Percentiles rank a stretch among this genome's conserved stretches.
Conservation (phyloP, 2,888 invertebrate genomes). For the Allophyes oxyacanthae region DNA sequence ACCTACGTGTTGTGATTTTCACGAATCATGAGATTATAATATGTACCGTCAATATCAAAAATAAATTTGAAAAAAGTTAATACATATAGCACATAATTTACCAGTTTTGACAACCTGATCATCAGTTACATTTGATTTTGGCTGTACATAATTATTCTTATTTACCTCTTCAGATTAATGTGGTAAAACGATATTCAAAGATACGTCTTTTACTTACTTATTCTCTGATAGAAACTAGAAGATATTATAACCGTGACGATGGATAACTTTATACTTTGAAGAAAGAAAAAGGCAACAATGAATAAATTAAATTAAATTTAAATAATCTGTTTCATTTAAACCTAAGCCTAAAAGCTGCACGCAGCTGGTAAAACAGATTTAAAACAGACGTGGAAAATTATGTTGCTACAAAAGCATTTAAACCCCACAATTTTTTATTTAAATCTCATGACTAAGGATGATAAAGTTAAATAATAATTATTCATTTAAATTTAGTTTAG, state of each 20-base stretch:
- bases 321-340: conserved; percentile 53
- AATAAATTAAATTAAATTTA: conserved; percentile 53
- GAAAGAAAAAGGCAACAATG: conserved; percentile 48
- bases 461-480: conserved; percentile 9
- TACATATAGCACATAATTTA: too few species aligned
- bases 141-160: too few species aligned
- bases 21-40: too few species aligned
- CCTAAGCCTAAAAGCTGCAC: conserved; percentile 50
- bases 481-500: conserved; percentile 10
- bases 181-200: too few species aligned
- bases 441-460: conserved; percentile 4
- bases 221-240: too few species aligned
- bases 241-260: conserved; percentile 9
- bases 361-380: conserved; percentile 50
- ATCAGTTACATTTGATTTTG: too few species aligned
- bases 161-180: too few species aligned
- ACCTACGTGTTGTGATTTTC: too few species aligned
- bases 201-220: too few species aligned
- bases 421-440: background rate
- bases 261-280: conserved; percentile 36
- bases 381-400: conserved; percentile 19
- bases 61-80: too few species aligned
- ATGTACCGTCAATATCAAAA: too few species aligned
- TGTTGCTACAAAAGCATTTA: conserved; percentile 2
- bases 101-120: too few species aligned